Evolutionary conservation across 2,888 invertebrate genomes (phyloP).

Genomic region (Oscheius sp.): DNA sequence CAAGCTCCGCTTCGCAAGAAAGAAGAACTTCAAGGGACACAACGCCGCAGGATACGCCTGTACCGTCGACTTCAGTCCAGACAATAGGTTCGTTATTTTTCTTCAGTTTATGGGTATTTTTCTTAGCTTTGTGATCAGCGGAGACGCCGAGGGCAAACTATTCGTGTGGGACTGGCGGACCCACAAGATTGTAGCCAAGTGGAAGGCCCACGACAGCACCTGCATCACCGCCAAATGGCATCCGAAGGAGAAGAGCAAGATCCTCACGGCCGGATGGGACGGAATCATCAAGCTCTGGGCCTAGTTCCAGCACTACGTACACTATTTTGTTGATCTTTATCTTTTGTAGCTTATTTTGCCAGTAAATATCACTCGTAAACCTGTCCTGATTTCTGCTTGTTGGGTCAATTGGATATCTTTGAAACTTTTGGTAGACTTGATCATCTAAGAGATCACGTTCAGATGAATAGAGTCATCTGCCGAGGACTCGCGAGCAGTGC

Average conservation of each 20-base stretch:
- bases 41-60: slow-evolving; percentile 99
- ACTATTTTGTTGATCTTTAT: slow-evolving; percentile 13
- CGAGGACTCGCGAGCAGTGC: slow-evolving; percentile 14
- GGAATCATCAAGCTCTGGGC: slow-evolving; percentile 99
- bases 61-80: slow-evolving; percentile 94
- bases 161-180: slow-evolving; percentile 99
- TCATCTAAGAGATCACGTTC: neutral
- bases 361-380: slow-evolving; percentile 13
- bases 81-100: slow-evolving; percentile 85
- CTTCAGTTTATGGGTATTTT: neutral
- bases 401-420: neutral
- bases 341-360: slow-evolving; percentile 33
- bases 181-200: slow-evolving; percentile 90
- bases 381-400: neutral
- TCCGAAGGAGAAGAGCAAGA: slow-evolving; percentile 96
- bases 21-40: slow-evolving; percentile 95
- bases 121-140: slow-evolving; percentile 90
- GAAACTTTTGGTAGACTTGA: neutral
- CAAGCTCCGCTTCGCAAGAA: slow-evolving; percentile 95
- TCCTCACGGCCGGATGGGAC: slow-evolving; percentile 99
- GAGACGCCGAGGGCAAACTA: slow-evolving; percentile 98
- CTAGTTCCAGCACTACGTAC: slow-evolving; percentile 75
- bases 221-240: slow-evolving; percentile 92
- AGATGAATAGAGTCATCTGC: slow-evolving; percentile 18
- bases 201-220: slow-evolving; percentile 98